Evolutionary conservation across 2,113 vertebrate species (phyloP), one percentile per base, ranked within the genome.

Genomic region (Dicentrarchus labrax): DNA sequence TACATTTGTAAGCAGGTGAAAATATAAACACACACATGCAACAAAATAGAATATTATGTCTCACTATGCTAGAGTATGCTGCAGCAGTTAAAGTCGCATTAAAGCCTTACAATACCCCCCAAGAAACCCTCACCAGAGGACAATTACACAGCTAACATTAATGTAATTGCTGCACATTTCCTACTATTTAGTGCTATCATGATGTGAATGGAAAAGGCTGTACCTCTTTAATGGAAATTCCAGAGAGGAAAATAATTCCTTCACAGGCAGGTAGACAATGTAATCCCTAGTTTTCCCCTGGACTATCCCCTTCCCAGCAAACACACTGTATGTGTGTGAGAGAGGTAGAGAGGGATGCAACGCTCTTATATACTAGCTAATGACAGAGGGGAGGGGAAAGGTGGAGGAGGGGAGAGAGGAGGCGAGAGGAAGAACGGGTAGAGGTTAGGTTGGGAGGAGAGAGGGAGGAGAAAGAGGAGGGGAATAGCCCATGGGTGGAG

Each of bases 351-450:
- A 75, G 71, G 85, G 91, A 91, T 90, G 82, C 76, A 88, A 82
- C 77, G 89, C 89, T 91, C 81, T 94, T 94, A 91, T 94, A 93
- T 92, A 89, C 78, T 54, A 75, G 87, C 88, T 90, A 90, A 90
- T 91, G 91, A 92, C 76, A 80, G 84, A 91, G 83, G 90, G 89
- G 90, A 90, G 93, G 92, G 83, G 79, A 88, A 86, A 91, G 82
- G 89, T 87, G 90, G 92, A 91, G 89, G 88, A 92, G 87, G 89
- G 85, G 82, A 91, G 74, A 77, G 67, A 62, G 84, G 78, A 87
- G 82, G 83, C n/a, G 4, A 82, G 74, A 80, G 69, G 74, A 74
- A 54, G 73, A 82, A 57, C 1, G 70, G 53, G 51, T 50, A 65
- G 82, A 83, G 79, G 88, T 72, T 53, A 74, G 72, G 38, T 66